Evolutionary conservation across 2,113 vertebrate species (phyloP).

Genomic region (Stegastes partitus): DNA sequence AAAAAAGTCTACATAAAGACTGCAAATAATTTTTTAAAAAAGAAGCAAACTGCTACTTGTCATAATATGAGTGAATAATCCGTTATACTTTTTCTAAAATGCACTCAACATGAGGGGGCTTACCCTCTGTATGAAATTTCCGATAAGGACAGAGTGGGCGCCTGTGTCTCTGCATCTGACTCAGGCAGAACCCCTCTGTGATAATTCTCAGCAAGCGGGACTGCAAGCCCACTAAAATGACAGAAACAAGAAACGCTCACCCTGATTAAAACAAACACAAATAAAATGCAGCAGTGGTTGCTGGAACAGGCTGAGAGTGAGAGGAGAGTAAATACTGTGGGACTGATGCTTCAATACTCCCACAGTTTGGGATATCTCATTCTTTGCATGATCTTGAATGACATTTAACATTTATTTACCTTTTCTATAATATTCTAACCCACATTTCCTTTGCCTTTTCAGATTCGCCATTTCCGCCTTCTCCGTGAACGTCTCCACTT

Average conservation of each 20-base stretch:
- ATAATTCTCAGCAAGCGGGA: conserved; percentile 34
- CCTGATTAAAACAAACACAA: conserved; percentile 44
- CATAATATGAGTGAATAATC: conserved; percentile 38
- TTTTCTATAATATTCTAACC: conserved; percentile 22
- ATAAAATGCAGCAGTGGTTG: conserved; percentile 2
- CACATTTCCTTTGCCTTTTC: conserved; percentile 18
- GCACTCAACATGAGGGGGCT: conserved; percentile 22
- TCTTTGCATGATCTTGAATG: conserved; percentile 7
- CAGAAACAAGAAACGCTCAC: conserved; percentile 3
- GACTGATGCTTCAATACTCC: conserved; percentile 3
- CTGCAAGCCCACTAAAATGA: conserved; percentile 15
- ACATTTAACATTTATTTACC: conserved; percentile 26
- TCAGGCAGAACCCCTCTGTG: conserved; percentile 47
- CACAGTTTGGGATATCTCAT: conserved; percentile 5
- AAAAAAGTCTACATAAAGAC: conserved; percentile 11
- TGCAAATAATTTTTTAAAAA: background rate
- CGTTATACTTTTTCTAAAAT: background rate
- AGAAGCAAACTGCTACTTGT: conserved; percentile 16
- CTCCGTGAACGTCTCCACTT: conserved; percentile 2
- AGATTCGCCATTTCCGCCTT: conserved; percentile 13
- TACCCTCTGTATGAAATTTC: conserved; percentile 23
- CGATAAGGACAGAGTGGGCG: conserved; percentile 19
- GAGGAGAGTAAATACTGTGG: conserved; percentile 30
- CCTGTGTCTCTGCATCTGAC: conserved; percentile 16
- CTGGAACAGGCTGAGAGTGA: conserved; percentile 12